A percentile compares a stretch with the other conserved stretches of the same genome.
phyloP scores from a whole-genome alignment of 2,888 invertebrate genomes.

The Cheilosia variabilis region DNA sequence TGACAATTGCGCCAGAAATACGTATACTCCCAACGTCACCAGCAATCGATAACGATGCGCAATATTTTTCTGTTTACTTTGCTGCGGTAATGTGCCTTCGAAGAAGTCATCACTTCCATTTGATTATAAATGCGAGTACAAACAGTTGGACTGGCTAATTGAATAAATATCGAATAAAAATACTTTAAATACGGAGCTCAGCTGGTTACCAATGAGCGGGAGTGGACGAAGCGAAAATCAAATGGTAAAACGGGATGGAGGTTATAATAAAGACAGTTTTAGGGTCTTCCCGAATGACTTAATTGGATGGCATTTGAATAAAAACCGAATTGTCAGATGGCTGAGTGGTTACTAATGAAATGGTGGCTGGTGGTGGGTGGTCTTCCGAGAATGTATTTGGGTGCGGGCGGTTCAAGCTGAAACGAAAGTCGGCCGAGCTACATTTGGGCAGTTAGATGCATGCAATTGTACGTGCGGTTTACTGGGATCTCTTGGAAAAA shows the following conservation, averaged over 20 bases:
- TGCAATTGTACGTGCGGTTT: too few species aligned
- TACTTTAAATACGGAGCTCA: constrained; percentile 30
- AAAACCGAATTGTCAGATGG: constrained; percentile 16
- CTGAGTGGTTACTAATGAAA: constrained; percentile 31
- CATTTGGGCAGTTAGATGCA: too few species aligned
- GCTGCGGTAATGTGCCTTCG: background rate
- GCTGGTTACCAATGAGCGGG: constrained; percentile 46
- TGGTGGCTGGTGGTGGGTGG: constrained; percentile 21
- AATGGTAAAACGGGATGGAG: background rate
- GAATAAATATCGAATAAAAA: constrained; percentile 59
- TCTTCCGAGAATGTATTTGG: background rate
- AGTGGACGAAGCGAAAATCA: constrained; percentile 35
- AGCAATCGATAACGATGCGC: constrained; percentile 2
- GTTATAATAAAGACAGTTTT: constrained; percentile 32
- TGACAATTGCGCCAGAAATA: background rate
- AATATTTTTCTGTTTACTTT: background rate
- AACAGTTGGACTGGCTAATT: background rate
- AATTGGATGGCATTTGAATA: constrained; percentile 18
- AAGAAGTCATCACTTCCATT: background rate
- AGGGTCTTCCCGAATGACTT: constrained; percentile 24
- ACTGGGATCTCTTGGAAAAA: too few species aligned
- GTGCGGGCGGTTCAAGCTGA: background rate
- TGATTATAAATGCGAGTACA: background rate
- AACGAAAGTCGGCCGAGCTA: background rate
- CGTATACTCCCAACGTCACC: background rate